These are phyloP conservation scores for Homalodisca vitripennis DNA, from an alignment of 1,140 invertebrate species.

Conservation along the genomic window DNA sequence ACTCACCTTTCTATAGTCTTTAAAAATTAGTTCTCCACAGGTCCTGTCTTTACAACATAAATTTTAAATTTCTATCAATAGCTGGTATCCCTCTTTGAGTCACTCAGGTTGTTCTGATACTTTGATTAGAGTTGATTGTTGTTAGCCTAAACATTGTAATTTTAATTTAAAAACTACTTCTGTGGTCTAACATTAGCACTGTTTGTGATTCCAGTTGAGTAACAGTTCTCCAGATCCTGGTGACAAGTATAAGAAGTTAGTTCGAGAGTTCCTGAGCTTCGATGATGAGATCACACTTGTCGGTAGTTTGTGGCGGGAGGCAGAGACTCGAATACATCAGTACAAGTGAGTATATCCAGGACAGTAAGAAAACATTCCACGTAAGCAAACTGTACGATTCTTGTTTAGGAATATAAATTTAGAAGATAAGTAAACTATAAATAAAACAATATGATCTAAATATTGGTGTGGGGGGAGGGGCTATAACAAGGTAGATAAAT, in stretches of 20 bases:
- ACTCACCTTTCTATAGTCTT: no score
- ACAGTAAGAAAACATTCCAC: background rate
- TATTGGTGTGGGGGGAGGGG: no score
- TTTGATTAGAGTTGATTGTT: no score
- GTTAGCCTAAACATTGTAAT: no score
- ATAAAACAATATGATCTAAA: background rate
- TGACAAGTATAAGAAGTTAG: slow-evolving; percentile 54
- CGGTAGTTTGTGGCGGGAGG: slow-evolving; percentile 57
- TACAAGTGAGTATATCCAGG: slow-evolving; percentile 51
- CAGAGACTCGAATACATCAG: slow-evolving; percentile 59
- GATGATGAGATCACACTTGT: slow-evolving; percentile 63
- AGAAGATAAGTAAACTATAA: background rate
- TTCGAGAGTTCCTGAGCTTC: slow-evolving; percentile 58
- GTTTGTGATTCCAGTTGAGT: slow-evolving; percentile 46
- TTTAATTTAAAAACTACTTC: no score
- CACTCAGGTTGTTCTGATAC: no score
- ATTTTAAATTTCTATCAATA: no score
- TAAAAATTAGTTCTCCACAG: no score
- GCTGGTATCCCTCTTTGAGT: no score
- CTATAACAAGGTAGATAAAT: no score
- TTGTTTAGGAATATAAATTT: background rate
- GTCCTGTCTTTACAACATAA: no score
- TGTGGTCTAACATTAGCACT: no score
- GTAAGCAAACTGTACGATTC: background rate
- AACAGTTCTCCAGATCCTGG: slow-evolving; percentile 50